phyloP scores from a whole-genome alignment of 2,113 vertebrate species.

The Cyanoramphus novaezelandiae region DNA sequence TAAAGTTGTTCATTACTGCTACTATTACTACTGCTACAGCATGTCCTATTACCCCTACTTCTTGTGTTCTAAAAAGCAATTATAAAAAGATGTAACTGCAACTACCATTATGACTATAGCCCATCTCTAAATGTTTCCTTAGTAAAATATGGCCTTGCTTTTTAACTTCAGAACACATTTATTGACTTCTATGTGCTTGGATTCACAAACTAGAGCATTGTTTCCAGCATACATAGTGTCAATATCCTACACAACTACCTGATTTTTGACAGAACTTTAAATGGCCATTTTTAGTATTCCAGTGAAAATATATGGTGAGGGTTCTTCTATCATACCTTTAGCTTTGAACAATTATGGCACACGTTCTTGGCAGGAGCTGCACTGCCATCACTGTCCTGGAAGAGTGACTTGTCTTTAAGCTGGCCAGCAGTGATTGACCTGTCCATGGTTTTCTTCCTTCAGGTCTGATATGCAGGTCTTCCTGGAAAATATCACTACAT shows the following conservation, averaged over 20 bases:
- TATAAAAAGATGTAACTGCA: neutral
- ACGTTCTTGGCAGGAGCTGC: neutral
- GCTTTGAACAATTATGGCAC: constrained; percentile 18
- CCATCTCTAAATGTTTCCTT: neutral
- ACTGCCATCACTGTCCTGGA: neutral
- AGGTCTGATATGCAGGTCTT: neutral
- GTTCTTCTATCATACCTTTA: constrained; percentile 52
- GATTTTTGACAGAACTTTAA: neutral
- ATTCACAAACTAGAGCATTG: neutral
- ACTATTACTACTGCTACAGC: too few relatives aligned
- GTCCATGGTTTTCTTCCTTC: constrained; percentile 38
- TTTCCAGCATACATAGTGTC: neutral
- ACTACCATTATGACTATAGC: neutral
- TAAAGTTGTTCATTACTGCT: neutral
- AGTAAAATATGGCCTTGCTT: neutral
- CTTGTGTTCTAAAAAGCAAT: neutral
- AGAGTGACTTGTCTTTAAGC: constrained; percentile 18
- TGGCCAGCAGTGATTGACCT: neutral
- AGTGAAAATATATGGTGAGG: neutral
- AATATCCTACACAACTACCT: neutral
- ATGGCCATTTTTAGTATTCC: neutral
- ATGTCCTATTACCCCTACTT: neutral
- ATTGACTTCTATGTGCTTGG: neutral
- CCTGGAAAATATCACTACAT: neutral
- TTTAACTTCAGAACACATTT: neutral